Conservation (phyloP, 1,140 invertebrate genomes). For the Drosophila pallidifrons region DNA sequence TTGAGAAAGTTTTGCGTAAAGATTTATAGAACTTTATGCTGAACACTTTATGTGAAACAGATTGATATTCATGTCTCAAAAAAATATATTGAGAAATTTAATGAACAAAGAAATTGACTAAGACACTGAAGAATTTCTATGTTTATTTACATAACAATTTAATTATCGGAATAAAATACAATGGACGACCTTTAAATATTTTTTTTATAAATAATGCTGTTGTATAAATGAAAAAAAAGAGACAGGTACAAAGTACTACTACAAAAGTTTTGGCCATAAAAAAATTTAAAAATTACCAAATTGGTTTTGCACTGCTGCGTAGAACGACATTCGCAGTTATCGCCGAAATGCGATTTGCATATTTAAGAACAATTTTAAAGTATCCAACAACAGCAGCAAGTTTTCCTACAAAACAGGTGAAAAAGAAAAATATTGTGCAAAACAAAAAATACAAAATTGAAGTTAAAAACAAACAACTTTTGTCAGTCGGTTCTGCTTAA, state of each 20-base stretch:
- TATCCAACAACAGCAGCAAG: slow-evolving; percentile 18
- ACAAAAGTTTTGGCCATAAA: slow-evolving; percentile 37
- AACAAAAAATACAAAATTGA: not conserved
- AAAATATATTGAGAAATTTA: not conserved
- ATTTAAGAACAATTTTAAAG: slow-evolving; percentile 49
- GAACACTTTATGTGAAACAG: no score
- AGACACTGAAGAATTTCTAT: no score
- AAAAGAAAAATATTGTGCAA: slow-evolving; percentile 31
- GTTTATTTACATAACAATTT: no score
- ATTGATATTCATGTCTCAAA: no score
- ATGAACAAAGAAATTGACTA: not conserved
- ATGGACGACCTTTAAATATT: no score
- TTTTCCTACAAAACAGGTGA: slow-evolving; percentile 8
- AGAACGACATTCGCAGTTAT: slow-evolving; percentile 23
- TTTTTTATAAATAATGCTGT: no score
- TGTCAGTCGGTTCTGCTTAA: slow-evolving; percentile 46
- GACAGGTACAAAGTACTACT: not conserved
- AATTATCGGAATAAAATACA: no score
- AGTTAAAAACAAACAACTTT: slow-evolving; percentile 37
- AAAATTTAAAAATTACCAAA: slow-evolving; percentile 45
- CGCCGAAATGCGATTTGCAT: slow-evolving; percentile 65
- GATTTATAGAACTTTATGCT: not conserved
- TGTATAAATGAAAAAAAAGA: not conserved
- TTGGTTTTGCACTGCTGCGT: slow-evolving; percentile 19
- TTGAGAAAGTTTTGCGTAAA: slow-evolving; percentile 23